Conservation (phyloP, 2,888 invertebrate species). For the Aphidoletes aphidimyza region DNA sequence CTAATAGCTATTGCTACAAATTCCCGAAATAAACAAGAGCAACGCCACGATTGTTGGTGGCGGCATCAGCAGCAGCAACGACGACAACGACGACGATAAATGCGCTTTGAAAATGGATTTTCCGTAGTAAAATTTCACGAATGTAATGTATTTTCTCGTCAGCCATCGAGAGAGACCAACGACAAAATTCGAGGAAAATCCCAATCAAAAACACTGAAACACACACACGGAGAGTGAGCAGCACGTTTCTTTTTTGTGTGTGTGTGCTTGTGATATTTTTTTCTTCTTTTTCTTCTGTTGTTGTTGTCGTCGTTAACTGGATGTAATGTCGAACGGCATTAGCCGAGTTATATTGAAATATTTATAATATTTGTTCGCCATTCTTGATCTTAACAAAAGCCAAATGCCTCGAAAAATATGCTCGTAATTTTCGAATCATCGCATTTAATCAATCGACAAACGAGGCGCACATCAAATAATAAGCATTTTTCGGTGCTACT, state of each 20-base stretch:
- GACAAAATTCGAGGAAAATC: neutral
- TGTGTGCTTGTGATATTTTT: too few relatives aligned
- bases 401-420: neutral
- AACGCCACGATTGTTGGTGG: too few relatives aligned
- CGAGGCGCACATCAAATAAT: slow-evolving; percentile 5
- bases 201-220: too few relatives aligned
- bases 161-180: neutral
- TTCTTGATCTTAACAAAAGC: neutral
- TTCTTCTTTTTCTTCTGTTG: too few relatives aligned
- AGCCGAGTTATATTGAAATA: slow-evolving; percentile 1
- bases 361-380: slow-evolving; percentile 11
- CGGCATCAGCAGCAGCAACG: too few relatives aligned
- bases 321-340: neutral
- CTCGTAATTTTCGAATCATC: slow-evolving; percentile 28
- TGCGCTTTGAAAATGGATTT: neutral
- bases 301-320: too few relatives aligned
- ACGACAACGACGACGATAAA: too few relatives aligned
- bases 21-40: neutral
- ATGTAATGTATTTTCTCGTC: neutral
- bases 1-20: neutral
- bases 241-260: too few relatives aligned
- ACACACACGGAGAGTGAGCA: too few relatives aligned
- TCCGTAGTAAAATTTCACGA: neutral
- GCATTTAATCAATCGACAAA: slow-evolving; percentile 42
- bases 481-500: too few relatives aligned